phyloP scores from a whole-genome alignment of 2,113 vertebrate genomes.

The Istiophorus platypterus region DNA sequence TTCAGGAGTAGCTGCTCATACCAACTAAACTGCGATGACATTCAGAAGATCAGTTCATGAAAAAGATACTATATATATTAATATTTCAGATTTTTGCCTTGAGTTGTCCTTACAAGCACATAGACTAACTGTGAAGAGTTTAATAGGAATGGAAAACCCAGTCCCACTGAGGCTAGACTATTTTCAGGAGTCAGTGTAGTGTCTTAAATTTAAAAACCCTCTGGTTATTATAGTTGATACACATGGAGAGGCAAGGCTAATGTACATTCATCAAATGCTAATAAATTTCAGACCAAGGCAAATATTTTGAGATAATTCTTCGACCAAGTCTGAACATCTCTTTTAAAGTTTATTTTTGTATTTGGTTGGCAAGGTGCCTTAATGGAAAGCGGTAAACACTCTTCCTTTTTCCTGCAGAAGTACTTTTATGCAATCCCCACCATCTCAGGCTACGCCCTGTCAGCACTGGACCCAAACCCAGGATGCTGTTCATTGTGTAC shows the following conservation, averaged over 20 bases:
- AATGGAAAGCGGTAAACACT: not conserved
- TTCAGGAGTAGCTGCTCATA: not conserved
- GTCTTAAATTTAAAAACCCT: slow-evolving; percentile 30
- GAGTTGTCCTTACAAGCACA: slow-evolving; percentile 40
- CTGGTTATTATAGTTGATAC: slow-evolving; percentile 18
- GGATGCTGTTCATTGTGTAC: not conserved
- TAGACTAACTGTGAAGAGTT: slow-evolving; percentile 44
- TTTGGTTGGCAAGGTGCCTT: not conserved
- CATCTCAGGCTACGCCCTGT: not conserved
- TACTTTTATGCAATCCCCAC: not conserved
- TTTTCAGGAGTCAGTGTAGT: slow-evolving; percentile 22
- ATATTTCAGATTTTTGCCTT: slow-evolving; percentile 52
- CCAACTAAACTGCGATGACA: slow-evolving; percentile 35
- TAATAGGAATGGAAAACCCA: slow-evolving; percentile 45
- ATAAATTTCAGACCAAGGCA: not conserved
- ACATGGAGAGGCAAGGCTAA: not conserved
- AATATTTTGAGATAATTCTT: slow-evolving; percentile 19
- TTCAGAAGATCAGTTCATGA: slow-evolving; percentile 9
- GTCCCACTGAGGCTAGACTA: slow-evolving; percentile 25
- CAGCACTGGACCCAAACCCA: not conserved
- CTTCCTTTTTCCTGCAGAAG: not conserved
- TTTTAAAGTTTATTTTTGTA: slow-evolving; percentile 4
- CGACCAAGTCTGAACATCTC: not conserved
- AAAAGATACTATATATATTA: slow-evolving; percentile 45
- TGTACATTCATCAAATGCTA: slow-evolving; percentile 10